phyloP scores from a whole-genome alignment of 2,888 invertebrate genomes.

The Ochlodes sylvanus region DNA sequence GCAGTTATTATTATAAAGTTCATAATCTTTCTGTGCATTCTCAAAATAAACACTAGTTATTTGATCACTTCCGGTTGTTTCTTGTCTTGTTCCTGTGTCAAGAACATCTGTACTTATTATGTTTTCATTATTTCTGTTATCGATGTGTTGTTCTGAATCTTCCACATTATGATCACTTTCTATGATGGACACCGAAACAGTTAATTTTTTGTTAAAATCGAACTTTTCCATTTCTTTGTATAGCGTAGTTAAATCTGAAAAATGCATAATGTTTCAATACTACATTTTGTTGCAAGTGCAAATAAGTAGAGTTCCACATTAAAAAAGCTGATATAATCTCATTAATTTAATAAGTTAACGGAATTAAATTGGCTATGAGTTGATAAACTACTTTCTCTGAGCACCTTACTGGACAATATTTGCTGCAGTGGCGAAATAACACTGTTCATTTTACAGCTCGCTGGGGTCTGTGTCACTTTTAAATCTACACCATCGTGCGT shows the following conservation, averaged over 20 bases:
- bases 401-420: too few species aligned
- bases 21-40: background rate
- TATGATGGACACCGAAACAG: background rate
- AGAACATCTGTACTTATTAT: background rate
- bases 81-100: too few species aligned
- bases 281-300: too few species aligned
- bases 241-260: background rate
- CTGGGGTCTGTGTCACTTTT: too few species aligned
- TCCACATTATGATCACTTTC: background rate
- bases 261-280: background rate
- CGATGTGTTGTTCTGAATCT: background rate
- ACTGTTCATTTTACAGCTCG: too few species aligned
- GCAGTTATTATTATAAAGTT: background rate
- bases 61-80: background rate
- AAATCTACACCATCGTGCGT: too few species aligned
- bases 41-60: constrained; percentile 5
- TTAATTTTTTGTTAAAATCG: background rate
- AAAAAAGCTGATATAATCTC: too few species aligned
- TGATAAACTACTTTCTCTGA: too few species aligned
- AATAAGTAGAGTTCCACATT: too few species aligned
- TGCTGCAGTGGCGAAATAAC: too few species aligned
- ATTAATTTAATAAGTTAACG: too few species aligned
- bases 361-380: too few species aligned
- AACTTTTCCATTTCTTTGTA: constrained; percentile 3
- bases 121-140: background rate